Base-by-base conservation (phyloP, 2,888 invertebrate genomes). In the Ferrisia virgata region DNA sequence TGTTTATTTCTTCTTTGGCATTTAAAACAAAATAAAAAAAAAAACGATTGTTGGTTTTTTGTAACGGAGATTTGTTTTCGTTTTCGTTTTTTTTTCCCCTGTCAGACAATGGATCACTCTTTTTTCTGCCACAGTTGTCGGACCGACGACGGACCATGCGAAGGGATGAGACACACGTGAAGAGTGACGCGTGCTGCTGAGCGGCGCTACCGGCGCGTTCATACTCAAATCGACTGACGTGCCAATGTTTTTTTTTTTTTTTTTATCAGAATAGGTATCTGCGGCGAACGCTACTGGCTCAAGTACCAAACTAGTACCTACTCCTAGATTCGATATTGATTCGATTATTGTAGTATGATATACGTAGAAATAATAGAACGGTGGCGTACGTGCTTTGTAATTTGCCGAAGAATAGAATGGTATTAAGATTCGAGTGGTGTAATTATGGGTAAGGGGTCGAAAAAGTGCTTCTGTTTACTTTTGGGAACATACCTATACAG, bases 21-120 rank as follows among this genome's bases (percentile, higher is more conserved):
- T 43, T 28, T 58, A 69, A 69, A 82, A 81, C 58, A 53, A 72
- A 82, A 72, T 43, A 28, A 33, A 72, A 64, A 33, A 72, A 64
- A 64, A 82, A 82, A 25, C 64, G 82, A 81, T 81, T 81, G 81
- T 81, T 81, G 15, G 31, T 82, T 82, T 58, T 82, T 58, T 82
- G 58, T 64, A 25, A 13, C 58, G 58, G 22, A 64, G 58, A 25
- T 64, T 25, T 28, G 53, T 22, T 53, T 53, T 22, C 6, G 2
- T 4, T 53, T 53, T 18, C 6, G 25, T 64, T 28, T 64, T 28
- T 64, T 64, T 11, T 25, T 5, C 39, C 39, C 11, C 5, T 39
- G 39, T 5, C 39, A 64, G 13, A 64, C 58, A 64, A 64, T 64
- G 11, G 28, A 64, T 47, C 8, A 18, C 4, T 47, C n/a, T 47